These are phyloP conservation scores for Drosophila paulistorum DNA, from an alignment of 1,140 invertebrate genomes.

Conservation along the genomic window DNA sequence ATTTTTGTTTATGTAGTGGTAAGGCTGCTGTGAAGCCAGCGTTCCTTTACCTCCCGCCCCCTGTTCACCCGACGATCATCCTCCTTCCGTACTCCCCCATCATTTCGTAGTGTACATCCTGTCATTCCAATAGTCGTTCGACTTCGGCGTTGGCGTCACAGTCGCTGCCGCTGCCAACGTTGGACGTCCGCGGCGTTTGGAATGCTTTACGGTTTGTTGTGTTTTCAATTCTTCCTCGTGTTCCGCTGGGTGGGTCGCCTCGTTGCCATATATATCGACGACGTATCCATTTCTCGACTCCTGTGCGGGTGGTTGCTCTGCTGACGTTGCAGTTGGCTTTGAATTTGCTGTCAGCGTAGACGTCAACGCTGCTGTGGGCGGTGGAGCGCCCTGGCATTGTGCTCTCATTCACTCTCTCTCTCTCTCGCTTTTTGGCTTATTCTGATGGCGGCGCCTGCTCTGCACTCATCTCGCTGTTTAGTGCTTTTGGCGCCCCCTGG, in stretches of 20 bases:
- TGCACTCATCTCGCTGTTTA: slow-evolving; percentile 39
- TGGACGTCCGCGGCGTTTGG: slow-evolving; percentile 25
- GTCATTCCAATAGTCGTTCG: slow-evolving; percentile 61
- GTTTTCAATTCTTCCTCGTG: slow-evolving; percentile 57
- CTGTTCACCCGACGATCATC: neutral
- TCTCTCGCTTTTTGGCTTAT: slow-evolving; percentile 13
- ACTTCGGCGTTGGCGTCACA: slow-evolving; percentile 8
- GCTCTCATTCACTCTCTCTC: slow-evolving; percentile 15
- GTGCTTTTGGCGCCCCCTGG: slow-evolving; percentile 41
- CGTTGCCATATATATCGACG: neutral
- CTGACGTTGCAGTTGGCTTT: slow-evolving; percentile 22
- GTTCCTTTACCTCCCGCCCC: neutral
- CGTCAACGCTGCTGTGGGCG: slow-evolving; percentile 30
- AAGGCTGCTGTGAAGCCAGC: slow-evolving; percentile 56
- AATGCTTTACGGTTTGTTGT: slow-evolving; percentile 82
- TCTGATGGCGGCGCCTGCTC: slow-evolving; percentile 40
- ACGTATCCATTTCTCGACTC: slow-evolving; percentile 33
- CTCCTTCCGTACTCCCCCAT: neutral
- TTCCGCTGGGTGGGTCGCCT: slow-evolving; percentile 22
- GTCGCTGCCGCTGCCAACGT: slow-evolving; percentile 23
- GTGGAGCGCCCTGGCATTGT: slow-evolving; percentile 34
- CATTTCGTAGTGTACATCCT: slow-evolving; percentile 43
- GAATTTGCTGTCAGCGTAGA: slow-evolving; percentile 8
- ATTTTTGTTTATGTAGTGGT: slow-evolving; percentile 81
- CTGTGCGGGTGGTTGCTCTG: slow-evolving; percentile 70